Evolutionary conservation across 2,888 invertebrate genomes (phyloP), one percentile per base, ranked within the genome.

Genomic region (Punctoribates punctum): DNA sequence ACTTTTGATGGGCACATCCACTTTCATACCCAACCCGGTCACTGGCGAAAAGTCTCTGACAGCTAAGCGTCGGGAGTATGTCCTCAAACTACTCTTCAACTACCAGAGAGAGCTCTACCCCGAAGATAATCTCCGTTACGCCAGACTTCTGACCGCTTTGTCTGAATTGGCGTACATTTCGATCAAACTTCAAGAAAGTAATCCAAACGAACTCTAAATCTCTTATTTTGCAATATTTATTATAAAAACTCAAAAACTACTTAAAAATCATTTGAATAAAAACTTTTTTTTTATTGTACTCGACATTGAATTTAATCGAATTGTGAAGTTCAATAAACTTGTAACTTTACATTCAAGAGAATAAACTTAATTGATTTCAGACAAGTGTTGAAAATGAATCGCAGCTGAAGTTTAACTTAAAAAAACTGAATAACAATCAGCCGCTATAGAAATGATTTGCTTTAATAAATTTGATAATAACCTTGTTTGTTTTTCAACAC

Each of bases 121-220:
- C 15, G 60, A 60, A 13, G 60, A 60, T 17, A 27, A 29, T 27
- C 15, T 60, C 15, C 25, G 60, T 17, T 60, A 17, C 60, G 60
- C 17, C 5, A 9, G 17, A 60, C 13, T 27, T 13, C 27, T 60
- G 11, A 27, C 60, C 4, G 15, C 25, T 27, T 29, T 60, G 60
- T 60, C 60, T 60, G 60, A 60, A 17, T 27, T 60, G 60, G 15
- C 25, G 13, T 60, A 60, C 27, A 60, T 60, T 60, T 60, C 60
- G 4, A 23, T 13, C 42, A 42, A 42, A 42, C 11, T 42, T 9
- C 11, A 5, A 42, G 42, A 42, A 13, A 42, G 13, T 42, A 42
- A 42, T 8, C 42, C 11, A 42, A 42, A n/a, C 51, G 5, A 11
- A 51, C 5, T 5, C 2, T 13, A 51, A 51, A 17, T 51, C 51